These are phyloP conservation scores for Zygaena filipendulae DNA, from an alignment of 2,888 invertebrate species.

Conservation along the genomic window DNA sequence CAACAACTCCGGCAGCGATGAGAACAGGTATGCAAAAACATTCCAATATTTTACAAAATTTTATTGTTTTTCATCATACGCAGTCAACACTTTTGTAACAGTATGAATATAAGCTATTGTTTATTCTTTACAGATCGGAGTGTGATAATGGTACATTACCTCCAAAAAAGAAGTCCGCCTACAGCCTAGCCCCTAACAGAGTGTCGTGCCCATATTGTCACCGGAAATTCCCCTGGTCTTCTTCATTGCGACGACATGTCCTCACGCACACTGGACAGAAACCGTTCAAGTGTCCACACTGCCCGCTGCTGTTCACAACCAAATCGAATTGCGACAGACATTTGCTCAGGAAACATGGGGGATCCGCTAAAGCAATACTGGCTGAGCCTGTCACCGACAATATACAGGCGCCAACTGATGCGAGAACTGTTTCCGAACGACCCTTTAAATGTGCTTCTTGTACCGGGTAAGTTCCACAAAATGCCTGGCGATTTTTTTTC, in stretches of 20 bases:
- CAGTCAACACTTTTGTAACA: no score
- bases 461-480: no score
- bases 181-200: slow-evolving; percentile 93
- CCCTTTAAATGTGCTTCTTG: slow-evolving; percentile 82
- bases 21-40: slow-evolving; percentile 72
- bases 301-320: slow-evolving; percentile 93
- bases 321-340: slow-evolving; percentile 98
- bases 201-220: slow-evolving; percentile 94
- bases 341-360: slow-evolving; percentile 83
- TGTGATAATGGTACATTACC: slow-evolving; percentile 67
- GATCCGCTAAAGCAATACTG: slow-evolving; percentile 52
- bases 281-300: slow-evolving; percentile 94
- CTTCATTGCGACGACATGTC: slow-evolving; percentile 93
- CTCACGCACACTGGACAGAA: slow-evolving; percentile 97
- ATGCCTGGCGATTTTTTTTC: no score
- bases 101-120: neutral
- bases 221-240: slow-evolving; percentile 96
- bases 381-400: slow-evolving; percentile 46
- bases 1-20: slow-evolving; percentile 86
- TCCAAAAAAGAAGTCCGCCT: slow-evolving; percentile 91
- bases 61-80: neutral
- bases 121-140: slow-evolving; percentile 68
- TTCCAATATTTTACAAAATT: neutral
- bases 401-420: slow-evolving; percentile 34
- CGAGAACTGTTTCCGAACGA: slow-evolving; percentile 78